Conservation (phyloP, 2,797 vertebrate species). For the Channallabes apus region DNA sequence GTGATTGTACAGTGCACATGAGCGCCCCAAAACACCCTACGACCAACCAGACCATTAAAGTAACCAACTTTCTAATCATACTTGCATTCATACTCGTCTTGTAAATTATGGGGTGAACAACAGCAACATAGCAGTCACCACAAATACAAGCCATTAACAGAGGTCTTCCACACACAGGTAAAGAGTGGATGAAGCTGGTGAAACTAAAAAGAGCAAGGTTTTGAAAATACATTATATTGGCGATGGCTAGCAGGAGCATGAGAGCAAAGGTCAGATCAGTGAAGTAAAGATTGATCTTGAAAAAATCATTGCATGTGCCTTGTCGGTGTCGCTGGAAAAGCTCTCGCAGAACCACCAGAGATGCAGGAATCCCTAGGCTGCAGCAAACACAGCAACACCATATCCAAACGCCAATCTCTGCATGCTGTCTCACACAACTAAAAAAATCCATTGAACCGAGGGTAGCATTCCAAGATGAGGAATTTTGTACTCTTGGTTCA, state of each 20-base stretch:
- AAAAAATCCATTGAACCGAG: background rate
- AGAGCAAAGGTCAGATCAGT: slow-evolving; percentile 61
- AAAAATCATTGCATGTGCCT: slow-evolving; percentile 57
- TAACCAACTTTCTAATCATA: slow-evolving; percentile 50
- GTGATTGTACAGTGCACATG: background rate
- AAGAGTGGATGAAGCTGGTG: background rate
- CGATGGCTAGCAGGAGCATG: slow-evolving; percentile 24
- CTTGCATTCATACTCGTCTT: slow-evolving; percentile 56
- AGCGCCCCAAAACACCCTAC: slow-evolving; percentile 1
- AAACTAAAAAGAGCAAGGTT: rapidly evolving
- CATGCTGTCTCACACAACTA: background rate
- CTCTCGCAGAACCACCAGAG: slow-evolving; percentile 49
- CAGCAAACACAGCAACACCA: background rate
- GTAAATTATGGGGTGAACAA: slow-evolving; percentile 69
- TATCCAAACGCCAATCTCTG: background rate
- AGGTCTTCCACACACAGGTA: slow-evolving; percentile 62
- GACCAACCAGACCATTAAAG: slow-evolving; percentile 13
- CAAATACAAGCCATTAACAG: slow-evolving; percentile 69
- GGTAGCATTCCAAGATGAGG: background rate
- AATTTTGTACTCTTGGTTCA: background rate
- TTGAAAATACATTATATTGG: slow-evolving; percentile 35
- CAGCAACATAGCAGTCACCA: slow-evolving; percentile 70
- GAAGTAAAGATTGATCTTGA: slow-evolving; percentile 60
- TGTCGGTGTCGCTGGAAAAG: slow-evolving; percentile 13
- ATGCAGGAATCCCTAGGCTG: slow-evolving; percentile 58